Evolutionary conservation across 2,797 vertebrate genomes (phyloP).

Genomic region (Phaenicophaeus curvirostris): DNA sequence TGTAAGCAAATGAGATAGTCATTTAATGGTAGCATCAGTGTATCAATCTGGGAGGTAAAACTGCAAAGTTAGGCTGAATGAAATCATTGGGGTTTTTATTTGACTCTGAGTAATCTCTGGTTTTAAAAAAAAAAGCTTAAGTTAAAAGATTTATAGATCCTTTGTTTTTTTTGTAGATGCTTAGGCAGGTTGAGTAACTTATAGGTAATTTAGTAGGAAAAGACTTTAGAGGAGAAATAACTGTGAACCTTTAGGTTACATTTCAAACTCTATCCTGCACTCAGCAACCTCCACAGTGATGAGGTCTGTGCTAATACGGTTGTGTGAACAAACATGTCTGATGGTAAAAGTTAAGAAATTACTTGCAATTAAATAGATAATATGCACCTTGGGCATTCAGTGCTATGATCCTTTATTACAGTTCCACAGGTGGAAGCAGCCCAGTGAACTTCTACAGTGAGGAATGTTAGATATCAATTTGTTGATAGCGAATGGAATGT

Average conservation of each 20-base stretch:
- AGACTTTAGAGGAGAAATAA: neutral
- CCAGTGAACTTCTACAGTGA: neutral
- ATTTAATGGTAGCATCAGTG: neutral
- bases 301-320: accelerated
- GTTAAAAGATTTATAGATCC: neutral
- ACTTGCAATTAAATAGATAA: neutral
- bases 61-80: neutral
- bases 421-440: neutral
- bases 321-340: neutral
- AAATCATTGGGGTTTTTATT: neutral
- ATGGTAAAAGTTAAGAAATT: neutral
- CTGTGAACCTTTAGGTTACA: neutral
- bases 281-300: neutral
- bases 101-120: neutral
- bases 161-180: neutral
- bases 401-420: neutral
- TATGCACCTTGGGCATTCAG: neutral
- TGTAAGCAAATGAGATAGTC: neutral
- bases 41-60: neutral
- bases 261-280: neutral
- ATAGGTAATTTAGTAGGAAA: neutral
- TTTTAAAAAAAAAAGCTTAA: neutral
- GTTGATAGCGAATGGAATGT: neutral
- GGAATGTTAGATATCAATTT: neutral
- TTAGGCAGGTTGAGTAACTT: neutral